Conservation (phyloP, 2,888 invertebrate genomes). For the Drosophila eohydei region DNA sequence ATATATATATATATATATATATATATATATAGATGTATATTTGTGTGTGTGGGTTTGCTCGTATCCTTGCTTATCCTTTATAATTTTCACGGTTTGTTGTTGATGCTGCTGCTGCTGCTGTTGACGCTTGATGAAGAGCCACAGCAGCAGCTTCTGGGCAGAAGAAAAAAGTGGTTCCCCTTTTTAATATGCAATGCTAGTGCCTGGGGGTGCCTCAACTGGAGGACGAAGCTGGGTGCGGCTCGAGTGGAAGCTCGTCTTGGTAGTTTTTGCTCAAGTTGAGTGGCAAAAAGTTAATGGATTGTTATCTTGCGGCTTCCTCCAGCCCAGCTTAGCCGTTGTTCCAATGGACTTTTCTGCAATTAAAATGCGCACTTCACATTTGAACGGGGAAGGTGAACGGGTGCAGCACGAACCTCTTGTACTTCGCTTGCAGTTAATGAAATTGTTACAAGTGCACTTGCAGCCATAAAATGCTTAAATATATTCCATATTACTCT, state of each 20-base stretch:
- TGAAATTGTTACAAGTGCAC: conserved; percentile 72
- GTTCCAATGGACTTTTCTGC: conserved; percentile 52
- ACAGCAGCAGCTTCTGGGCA: conserved; percentile 50
- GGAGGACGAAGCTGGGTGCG: background rate
- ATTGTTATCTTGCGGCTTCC: conserved; percentile 79
- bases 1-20: conserved; percentile 13
- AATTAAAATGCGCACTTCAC: conserved; percentile 67
- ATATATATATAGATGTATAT: background rate
- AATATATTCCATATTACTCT: conserved; percentile 12
- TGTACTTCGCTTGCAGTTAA: conserved; percentile 74
- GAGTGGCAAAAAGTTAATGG: conserved; percentile 81
- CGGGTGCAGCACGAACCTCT: conserved; percentile 23
- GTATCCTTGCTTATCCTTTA: conserved; percentile 65
- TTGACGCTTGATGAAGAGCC: conserved; percentile 68
- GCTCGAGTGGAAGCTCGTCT: conserved; percentile 12
- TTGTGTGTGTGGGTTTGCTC: conserved; percentile 33
- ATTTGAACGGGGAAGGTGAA: conserved; percentile 1
- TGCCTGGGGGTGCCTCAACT: conserved; percentile 58
- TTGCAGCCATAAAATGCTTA: conserved; percentile 27
- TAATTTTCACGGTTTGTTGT: conserved; percentile 61
- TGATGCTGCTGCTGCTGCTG: conserved; percentile 37
- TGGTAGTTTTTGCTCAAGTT: conserved; percentile 60
- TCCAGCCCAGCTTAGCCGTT: conserved; percentile 36
- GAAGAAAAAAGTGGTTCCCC: conserved; percentile 34
- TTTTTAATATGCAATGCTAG: conserved; percentile 58